phyloP scores from a whole-genome alignment of 1,140 invertebrate genomes.

The Cyclina sinensis region DNA sequence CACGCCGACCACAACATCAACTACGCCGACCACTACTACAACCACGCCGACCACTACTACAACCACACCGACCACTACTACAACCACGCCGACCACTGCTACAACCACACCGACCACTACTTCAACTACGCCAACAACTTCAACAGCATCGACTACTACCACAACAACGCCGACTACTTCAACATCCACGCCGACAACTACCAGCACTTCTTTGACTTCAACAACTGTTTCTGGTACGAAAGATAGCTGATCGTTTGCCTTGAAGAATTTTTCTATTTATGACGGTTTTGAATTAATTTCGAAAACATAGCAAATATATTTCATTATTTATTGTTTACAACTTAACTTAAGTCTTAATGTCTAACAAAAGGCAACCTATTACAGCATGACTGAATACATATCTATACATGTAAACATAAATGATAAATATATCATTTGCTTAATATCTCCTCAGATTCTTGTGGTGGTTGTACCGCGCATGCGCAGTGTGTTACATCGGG shows the following conservation, averaged over 20 bases:
- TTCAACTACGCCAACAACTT: neutral
- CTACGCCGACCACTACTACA: neutral
- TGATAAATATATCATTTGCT: no score
- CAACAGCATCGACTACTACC: neutral
- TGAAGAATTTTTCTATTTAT: no score
- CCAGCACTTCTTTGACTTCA: neutral
- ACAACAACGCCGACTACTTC: neutral
- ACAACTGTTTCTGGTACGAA: neutral
- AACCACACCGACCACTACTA: neutral
- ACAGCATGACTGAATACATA: no score
- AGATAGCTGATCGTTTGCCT: no score
- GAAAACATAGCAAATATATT: no score
- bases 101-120: neutral
- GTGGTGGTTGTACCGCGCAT: neutral
- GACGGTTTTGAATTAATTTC: no score
- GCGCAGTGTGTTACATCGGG: neutral
- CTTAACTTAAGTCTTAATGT: no score
- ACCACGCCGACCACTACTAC: neutral
- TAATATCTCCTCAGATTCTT: neutral
- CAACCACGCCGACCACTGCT: neutral
- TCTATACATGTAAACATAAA: no score
- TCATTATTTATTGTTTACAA: no score
- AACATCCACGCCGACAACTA: neutral
- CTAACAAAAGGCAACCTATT: no score
- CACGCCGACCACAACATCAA: neutral